Evolutionary conservation across 2,888 invertebrate genomes (phyloP).

Genomic region (Melanostoma scalare): DNA sequence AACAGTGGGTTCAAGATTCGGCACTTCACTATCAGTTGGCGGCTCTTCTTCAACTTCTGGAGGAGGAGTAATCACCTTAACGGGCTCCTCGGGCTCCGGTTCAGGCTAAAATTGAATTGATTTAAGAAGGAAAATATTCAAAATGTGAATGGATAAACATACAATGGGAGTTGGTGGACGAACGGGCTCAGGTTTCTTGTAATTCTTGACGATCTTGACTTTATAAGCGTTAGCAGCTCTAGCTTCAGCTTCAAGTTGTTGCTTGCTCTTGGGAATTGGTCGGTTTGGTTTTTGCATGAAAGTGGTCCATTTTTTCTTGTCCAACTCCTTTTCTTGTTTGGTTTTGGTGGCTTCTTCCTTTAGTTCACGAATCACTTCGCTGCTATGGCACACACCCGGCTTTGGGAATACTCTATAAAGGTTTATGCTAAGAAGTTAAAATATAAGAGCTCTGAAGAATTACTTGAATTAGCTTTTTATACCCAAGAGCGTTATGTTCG

Average conservation of each 20-base stretch:
- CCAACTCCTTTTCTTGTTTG: slow-evolving; percentile 83
- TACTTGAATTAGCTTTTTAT: slow-evolving; percentile 32
- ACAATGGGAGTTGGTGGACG: slow-evolving; percentile 63
- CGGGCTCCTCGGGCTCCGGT: slow-evolving; percentile 73
- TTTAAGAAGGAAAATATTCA: neutral
- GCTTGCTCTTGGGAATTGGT: slow-evolving; percentile 84
- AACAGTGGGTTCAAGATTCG: slow-evolving; percentile 76
- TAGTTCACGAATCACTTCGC: slow-evolving; percentile 86
- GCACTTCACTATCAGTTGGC: slow-evolving; percentile 80
- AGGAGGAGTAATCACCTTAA: slow-evolving; percentile 46
- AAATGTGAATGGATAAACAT: slow-evolving; percentile 4
- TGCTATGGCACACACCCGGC: slow-evolving; percentile 85
- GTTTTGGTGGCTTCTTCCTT: slow-evolving; percentile 84
- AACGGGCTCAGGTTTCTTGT: slow-evolving; percentile 63
- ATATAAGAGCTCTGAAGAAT: slow-evolving; percentile 26
- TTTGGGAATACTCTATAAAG: slow-evolving; percentile 87
- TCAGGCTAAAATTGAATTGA: slow-evolving; percentile 57
- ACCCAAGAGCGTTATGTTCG: slow-evolving; percentile 88
- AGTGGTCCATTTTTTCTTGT: slow-evolving; percentile 87
- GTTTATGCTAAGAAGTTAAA: slow-evolving; percentile 84
- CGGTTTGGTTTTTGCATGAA: slow-evolving; percentile 89
- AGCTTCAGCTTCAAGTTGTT: slow-evolving; percentile 78
- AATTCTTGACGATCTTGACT: slow-evolving; percentile 84
- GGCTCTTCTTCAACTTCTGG: slow-evolving; percentile 75
- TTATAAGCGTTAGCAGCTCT: slow-evolving; percentile 82